phyloP scores from a whole-genome alignment of 1,140 invertebrate species.

The Orchestia grillus region DNA sequence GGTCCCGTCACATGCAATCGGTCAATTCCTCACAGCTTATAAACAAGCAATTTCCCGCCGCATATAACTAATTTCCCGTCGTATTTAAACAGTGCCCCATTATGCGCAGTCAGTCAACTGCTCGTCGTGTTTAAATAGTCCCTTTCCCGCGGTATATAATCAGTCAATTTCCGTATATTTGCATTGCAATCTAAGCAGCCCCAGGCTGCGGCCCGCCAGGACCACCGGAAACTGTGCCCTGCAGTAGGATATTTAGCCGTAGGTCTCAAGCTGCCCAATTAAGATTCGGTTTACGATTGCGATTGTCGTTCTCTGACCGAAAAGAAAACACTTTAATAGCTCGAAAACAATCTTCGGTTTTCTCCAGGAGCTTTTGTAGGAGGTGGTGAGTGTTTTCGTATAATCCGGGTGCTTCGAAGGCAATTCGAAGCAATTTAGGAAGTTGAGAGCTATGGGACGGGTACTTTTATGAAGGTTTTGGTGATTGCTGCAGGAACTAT shows the following conservation, averaged over 20 bases:
- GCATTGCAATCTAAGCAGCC: background rate
- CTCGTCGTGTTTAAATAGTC: background rate
- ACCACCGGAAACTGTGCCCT: background rate
- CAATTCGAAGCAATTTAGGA: background rate
- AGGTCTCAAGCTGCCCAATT: conserved; percentile 5
- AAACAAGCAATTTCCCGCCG: no score
- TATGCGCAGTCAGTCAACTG: background rate
- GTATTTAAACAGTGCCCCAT: no score
- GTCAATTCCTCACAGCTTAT: no score
- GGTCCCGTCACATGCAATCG: no score
- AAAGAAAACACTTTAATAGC: conserved; percentile 28
- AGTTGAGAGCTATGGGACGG: background rate
- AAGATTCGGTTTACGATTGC: conserved; percentile 35
- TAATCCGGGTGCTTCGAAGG: background rate
- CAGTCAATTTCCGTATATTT: background rate
- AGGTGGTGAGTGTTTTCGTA: conserved; percentile 4
- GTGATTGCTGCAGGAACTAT: background rate
- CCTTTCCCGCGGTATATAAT: background rate
- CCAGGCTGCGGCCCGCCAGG: background rate
- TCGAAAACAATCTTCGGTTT: conserved; percentile 26
- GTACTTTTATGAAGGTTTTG: background rate
- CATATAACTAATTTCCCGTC: no score
- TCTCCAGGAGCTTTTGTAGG: conserved; percentile 4
- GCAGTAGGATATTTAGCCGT: background rate
- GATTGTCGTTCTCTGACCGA: conserved; percentile 39